phyloP scores from a whole-genome alignment of 2,888 invertebrate genomes.

The Phortica magna region DNA sequence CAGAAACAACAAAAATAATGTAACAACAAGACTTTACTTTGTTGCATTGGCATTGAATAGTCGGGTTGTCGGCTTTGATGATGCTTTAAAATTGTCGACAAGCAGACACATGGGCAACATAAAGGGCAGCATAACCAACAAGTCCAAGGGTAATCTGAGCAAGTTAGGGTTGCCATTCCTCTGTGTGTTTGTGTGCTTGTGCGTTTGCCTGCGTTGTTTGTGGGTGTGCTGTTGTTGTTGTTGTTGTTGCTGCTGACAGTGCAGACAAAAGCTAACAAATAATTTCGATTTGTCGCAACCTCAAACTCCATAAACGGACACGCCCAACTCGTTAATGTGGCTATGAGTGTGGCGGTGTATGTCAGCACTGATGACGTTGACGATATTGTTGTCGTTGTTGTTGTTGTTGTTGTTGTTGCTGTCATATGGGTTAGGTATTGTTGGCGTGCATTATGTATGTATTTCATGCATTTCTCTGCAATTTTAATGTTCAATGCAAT shows the following conservation, averaged over 20 bases:
- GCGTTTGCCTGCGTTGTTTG: no score
- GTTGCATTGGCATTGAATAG: slow-evolving; percentile 1
- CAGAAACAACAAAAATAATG: slow-evolving; percentile 14
- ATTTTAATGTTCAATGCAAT: slow-evolving; percentile 22
- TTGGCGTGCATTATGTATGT: no score
- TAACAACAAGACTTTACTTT: slow-evolving; percentile 9
- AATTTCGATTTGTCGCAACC: slow-evolving; percentile 30
- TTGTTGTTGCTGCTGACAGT: slow-evolving; percentile 10
- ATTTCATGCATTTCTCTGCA: neutral
- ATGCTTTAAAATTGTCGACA: slow-evolving; percentile 36
- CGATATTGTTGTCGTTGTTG: no score
- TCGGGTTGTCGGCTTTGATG: slow-evolving; percentile 9
- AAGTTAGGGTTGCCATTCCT: no score
- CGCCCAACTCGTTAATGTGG: slow-evolving; percentile 34
- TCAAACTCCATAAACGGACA: slow-evolving; percentile 33
- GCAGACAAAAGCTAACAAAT: slow-evolving; percentile 26
- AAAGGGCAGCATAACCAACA: no score
- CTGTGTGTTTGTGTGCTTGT: no score
- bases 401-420: no score
- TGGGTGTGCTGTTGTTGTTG: neutral
- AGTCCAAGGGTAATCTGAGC: no score
- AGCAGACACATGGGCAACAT: no score
- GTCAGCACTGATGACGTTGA: slow-evolving; percentile 6
- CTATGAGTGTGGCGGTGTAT: neutral
- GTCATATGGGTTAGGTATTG: no score